Evolutionary conservation across 2,113 vertebrate species (phyloP).

Genomic region (Entelurus aequoreus): DNA sequence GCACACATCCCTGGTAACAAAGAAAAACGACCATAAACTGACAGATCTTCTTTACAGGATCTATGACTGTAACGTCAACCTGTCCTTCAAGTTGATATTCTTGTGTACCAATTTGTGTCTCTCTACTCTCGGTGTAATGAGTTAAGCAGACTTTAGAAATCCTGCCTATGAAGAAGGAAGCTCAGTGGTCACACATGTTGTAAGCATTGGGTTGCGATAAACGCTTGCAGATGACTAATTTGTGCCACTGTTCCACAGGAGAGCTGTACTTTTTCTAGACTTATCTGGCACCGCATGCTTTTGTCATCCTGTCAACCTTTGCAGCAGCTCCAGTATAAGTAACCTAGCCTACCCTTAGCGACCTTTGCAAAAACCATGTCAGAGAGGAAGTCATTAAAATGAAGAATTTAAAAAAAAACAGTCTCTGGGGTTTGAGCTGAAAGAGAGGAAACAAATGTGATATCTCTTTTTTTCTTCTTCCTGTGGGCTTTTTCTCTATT

Average conservation of each 20-base stretch:
- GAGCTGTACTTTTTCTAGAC: slow-evolving; percentile 25
- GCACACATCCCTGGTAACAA: too few species aligned
- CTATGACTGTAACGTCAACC: slow-evolving; percentile 28
- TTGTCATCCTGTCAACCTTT: slow-evolving; percentile 17
- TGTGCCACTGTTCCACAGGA: slow-evolving; percentile 40
- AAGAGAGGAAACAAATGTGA: slow-evolving; percentile 6
- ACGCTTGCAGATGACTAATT: slow-evolving; percentile 58
- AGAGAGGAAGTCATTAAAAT: not conserved
- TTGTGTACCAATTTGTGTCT: slow-evolving; percentile 52
- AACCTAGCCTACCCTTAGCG: slow-evolving; percentile 12
- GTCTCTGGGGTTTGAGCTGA: not conserved
- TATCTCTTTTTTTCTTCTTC: slow-evolving; percentile 9
- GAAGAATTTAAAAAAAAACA: slow-evolving; percentile 1
- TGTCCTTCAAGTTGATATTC: slow-evolving; percentile 48
- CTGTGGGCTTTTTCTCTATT: slow-evolving; percentile 18
- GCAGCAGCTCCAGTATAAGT: slow-evolving; percentile 7
- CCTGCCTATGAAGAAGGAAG: slow-evolving; percentile 41
- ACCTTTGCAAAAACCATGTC: slow-evolving; percentile 9
- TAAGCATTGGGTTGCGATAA: slow-evolving; percentile 45
- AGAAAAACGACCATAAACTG: not conserved
- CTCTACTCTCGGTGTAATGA: slow-evolving; percentile 44
- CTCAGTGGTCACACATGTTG: slow-evolving; percentile 60
- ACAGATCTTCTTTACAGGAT: slow-evolving; percentile 1
- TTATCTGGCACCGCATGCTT: slow-evolving; percentile 12
- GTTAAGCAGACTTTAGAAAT: slow-evolving; percentile 57